Evolutionary conservation across 1,140 invertebrate species (phyloP), one percentile per base, ranked within the genome.

Genomic region (Leptoteleia sp.): DNA sequence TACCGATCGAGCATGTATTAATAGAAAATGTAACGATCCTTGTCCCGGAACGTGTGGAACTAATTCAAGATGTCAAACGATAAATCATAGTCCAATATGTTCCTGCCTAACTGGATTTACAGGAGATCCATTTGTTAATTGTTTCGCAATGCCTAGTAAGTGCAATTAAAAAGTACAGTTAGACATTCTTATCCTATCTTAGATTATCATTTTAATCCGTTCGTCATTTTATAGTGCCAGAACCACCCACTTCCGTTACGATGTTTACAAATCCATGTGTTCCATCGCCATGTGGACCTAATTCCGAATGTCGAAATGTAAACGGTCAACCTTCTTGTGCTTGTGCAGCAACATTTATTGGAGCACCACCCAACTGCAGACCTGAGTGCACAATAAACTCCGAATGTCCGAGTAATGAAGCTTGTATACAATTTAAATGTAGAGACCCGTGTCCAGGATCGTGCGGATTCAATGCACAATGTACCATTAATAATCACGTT

Each of bases 11-110:
- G 91, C 93, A 7, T 95, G 94, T 78, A 89, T 92, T 12, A 92
- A 91, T 77, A 92, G 92, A 75, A 93, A 93, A 88, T 95, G 94
- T 83, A 86, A 81, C 5, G 91, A 95, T 87, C 94, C 94, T 37
- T 95, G 94, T 87, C 88, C 92, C 64, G 90, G 92, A 76, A 92
- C 92, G 3, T 93, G 93, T 80, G 92, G 93, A 15, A 90, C 90
- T 0, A 93, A 93, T 82, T 93, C 52, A 91, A 92, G 84, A 72
- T 91, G 90, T 54, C 84, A 89, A 79, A 93, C 94, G 25, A 91
- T 93, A 52, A 94, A 94, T 80, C 94, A 94, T 81, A 93, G 92
- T 84, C 93, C 94, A 5, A 92, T 94, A 67, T 95, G 94, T 79
- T 94, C 92, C 42, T 96, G 94, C 84, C 90, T 91, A 1, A 81